Percentiles rank a stretch among this genome's conserved stretches.
phyloP scores from a whole-genome alignment of 64 coral and sea anemone genomes.

The Pocillopora verrucosa region DNA sequence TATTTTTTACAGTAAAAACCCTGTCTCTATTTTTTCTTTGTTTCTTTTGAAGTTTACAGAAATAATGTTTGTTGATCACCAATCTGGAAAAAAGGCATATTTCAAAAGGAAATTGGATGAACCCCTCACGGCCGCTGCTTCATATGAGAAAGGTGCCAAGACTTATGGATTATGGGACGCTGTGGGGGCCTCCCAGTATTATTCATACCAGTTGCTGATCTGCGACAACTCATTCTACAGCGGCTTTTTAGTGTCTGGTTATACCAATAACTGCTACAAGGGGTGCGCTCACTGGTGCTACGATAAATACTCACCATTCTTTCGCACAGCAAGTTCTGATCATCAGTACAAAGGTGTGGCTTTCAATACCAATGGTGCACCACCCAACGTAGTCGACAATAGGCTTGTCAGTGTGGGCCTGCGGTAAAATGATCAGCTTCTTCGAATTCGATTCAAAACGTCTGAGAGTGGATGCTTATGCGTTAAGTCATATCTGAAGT shows the following conservation, averaged over 20 bases:
- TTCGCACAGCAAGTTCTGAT: not conserved
- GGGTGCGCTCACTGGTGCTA: not conserved
- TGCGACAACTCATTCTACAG: not conserved
- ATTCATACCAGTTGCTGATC: constrained; percentile 23
- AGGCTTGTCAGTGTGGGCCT: not conserved
- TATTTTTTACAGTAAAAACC: no score
- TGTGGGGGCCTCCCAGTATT: no score
- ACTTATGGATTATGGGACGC: constrained; percentile 3
- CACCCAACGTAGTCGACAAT: not conserved
- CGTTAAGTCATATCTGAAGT: no score
- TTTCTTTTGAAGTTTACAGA: constrained; percentile 23
- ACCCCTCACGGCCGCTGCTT: not conserved
- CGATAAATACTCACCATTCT: not conserved
- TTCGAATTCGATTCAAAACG: not conserved
- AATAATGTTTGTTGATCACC: constrained; percentile 30
- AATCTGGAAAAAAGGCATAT: not conserved
- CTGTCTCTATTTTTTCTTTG: not conserved
- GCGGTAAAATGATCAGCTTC: not conserved
- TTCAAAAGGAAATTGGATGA: not conserved
- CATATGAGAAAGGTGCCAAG: not conserved
- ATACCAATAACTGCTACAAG: constrained; percentile 28
- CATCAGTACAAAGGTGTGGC: not conserved
- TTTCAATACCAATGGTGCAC: not conserved
- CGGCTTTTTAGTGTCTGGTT: constrained; percentile 21
- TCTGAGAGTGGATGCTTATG: no score